Evolutionary conservation across 2,113 vertebrate genomes (phyloP).

Genomic region (Plecturocebus donacophilus): DNA sequence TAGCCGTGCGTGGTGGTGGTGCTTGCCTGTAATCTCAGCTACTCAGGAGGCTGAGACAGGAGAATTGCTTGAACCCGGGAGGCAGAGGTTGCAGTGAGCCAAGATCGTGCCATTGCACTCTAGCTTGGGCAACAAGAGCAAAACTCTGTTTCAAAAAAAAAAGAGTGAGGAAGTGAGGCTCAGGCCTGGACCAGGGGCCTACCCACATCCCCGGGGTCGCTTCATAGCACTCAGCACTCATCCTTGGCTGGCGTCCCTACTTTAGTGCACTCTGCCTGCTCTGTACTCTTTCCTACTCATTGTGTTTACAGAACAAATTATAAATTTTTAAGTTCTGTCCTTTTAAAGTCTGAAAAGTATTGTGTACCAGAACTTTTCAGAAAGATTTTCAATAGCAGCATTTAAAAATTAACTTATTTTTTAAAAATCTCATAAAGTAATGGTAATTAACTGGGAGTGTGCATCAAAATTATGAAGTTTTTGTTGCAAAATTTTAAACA

Average conservation of each 20-base stretch:
- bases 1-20: too few relatives aligned
- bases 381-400: background rate
- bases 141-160: too few relatives aligned
- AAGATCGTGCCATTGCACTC: too few relatives aligned
- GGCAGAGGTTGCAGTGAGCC: too few relatives aligned
- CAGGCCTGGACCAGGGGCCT: background rate
- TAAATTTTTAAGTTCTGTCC: background rate
- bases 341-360: background rate
- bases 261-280: background rate
- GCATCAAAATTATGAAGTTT: background rate
- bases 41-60: too few relatives aligned
- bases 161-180: background rate
- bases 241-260: background rate
- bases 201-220: fast-evolving
- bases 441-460: background rate
- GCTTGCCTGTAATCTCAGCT: too few relatives aligned
- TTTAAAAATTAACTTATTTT: background rate
- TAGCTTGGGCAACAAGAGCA: too few relatives aligned
- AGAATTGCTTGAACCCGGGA: too few relatives aligned
- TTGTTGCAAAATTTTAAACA: background rate
- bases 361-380: background rate
- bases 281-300: background rate
- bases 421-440: background rate
- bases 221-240: background rate
- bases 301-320: background rate